Evolutionary conservation across 1,140 invertebrate species (phyloP).

Genomic region (Drosophila ficusphila): DNA sequence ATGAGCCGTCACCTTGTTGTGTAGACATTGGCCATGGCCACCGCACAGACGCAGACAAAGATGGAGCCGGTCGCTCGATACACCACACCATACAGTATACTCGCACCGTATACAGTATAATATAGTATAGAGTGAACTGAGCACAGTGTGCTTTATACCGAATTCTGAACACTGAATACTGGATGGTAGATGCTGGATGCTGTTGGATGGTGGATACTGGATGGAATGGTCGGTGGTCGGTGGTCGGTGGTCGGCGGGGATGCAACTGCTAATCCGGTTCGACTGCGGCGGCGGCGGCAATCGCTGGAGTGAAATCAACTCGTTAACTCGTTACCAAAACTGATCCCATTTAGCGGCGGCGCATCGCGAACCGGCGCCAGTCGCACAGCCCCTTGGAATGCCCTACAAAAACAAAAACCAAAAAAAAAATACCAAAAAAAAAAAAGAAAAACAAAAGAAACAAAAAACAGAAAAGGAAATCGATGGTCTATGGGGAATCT

Average conservation of each 20-base stretch:
- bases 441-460: too few relatives aligned
- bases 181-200: neutral
- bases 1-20: slow-evolving; percentile 81
- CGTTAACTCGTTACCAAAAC: slow-evolving; percentile 84
- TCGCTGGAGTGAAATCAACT: slow-evolving; percentile 83
- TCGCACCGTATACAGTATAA: too few relatives aligned
- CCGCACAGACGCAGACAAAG: slow-evolving; percentile 48
- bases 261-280: slow-evolving; percentile 77
- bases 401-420: too few relatives aligned
- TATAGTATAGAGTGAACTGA: too few relatives aligned
- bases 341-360: slow-evolving; percentile 82
- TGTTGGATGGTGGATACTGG: neutral
- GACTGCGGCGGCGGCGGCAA: slow-evolving; percentile 63
- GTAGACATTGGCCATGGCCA: slow-evolving; percentile 82
- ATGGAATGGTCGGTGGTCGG: neutral
- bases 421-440: too few relatives aligned
- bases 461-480: too few relatives aligned
- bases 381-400: slow-evolving; percentile 41
- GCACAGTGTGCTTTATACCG: too few relatives aligned
- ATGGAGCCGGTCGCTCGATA: slow-evolving; percentile 28
- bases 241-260: slow-evolving; percentile 2
- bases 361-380: slow-evolving; percentile 60
- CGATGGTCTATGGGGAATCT: neutral
- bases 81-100: too few relatives aligned
- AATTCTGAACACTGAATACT: neutral